Percentiles rank a stretch among this genome's conserved stretches.
These are phyloP conservation scores for Siphamia tubifer DNA, from an alignment of 2,113 vertebrate genomes.

Conservation along the genomic window DNA sequence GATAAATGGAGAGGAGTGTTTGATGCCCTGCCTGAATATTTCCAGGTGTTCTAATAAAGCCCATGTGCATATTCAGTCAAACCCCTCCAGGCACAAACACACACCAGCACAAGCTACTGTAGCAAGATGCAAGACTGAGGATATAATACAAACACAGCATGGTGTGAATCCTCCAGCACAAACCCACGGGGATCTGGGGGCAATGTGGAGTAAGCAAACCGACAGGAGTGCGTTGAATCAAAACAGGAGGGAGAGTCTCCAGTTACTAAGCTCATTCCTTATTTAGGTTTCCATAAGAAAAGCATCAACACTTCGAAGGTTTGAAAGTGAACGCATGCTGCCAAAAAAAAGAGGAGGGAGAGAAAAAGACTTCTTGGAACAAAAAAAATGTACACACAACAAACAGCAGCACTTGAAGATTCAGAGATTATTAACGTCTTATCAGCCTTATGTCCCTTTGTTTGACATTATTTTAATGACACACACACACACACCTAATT, in stretches of 20 bases:
- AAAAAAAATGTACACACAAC: neutral
- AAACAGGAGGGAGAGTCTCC: conserved; percentile 49
- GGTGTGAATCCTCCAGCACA: conserved; percentile 32
- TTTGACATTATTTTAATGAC: too few species aligned
- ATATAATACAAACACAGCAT: conserved; percentile 36
- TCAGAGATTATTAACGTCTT: conserved; percentile 59
- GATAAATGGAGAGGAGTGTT: conserved; percentile 4
- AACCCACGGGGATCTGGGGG: conserved; percentile 58
- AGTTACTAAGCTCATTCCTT: conserved; percentile 69
- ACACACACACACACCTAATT: too few species aligned
- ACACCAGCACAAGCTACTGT: neutral
- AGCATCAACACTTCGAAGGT: conserved; percentile 29
- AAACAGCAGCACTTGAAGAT: conserved; percentile 50
- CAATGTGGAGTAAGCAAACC: conserved; percentile 57
- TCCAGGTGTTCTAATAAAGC: conserved; percentile 19
- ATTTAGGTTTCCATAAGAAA: conserved; percentile 63
- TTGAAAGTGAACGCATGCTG: conserved; percentile 3
- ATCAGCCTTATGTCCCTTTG: too few species aligned
- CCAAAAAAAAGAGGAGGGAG: conserved; percentile 24
- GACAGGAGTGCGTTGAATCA: conserved; percentile 51
- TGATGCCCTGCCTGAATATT: conserved; percentile 12
- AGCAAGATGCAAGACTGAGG: neutral
- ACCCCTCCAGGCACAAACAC: neutral
- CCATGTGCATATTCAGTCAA: neutral
- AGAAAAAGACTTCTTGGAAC: neutral